Evolutionary conservation across 2,888 invertebrate species (phyloP), one percentile per base, ranked within the genome.

Genomic region (Tridacna gigas): DNA sequence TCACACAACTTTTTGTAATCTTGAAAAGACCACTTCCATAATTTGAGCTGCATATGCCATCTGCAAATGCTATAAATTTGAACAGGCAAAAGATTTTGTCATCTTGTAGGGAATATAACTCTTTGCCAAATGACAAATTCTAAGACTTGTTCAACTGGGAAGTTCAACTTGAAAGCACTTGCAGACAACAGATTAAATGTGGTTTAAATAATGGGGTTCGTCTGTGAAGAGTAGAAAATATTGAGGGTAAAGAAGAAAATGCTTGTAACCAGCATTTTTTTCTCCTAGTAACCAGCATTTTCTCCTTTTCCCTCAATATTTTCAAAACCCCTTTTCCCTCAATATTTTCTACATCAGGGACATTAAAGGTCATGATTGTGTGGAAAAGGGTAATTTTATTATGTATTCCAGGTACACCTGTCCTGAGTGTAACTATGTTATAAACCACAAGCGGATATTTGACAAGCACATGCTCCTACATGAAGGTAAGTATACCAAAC

Each of bases 401-500:
- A 48, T 47, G 61, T 25, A 13, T 73, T 61, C 9, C 74, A 83
- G 83, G n/a, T 83, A 60, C 26, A 26, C 61, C 20, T 83, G 83
- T 66, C 13, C 61, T 18, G 45, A 65, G 37, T 83, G 83, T 80
- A 79, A 80, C 66, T 83, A 83, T 61, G 66, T 66, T 11, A 79
- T 77, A 48, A 83, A 83, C 77, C 79, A 77, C 61, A 83, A 79
- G 60, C 22, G 77, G 37, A 77, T 71, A 18, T 83, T 65, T 77
- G 74, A 79, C 12, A 83, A 80, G 56, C 83, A 83, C 22, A 47
- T 79, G 67, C 45, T 77, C 20, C 79, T 83, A 12, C 83, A 83
- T 77, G 74, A 83, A 48, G 83, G 82, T 82, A 63, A 7, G 25
- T 37, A 37, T 37, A 37, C 37, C 37, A 7, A 37, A 37, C 3